Evolutionary conservation across 2,113 vertebrate species (phyloP).

Genomic region (Phyllostomus hastatus): DNA sequence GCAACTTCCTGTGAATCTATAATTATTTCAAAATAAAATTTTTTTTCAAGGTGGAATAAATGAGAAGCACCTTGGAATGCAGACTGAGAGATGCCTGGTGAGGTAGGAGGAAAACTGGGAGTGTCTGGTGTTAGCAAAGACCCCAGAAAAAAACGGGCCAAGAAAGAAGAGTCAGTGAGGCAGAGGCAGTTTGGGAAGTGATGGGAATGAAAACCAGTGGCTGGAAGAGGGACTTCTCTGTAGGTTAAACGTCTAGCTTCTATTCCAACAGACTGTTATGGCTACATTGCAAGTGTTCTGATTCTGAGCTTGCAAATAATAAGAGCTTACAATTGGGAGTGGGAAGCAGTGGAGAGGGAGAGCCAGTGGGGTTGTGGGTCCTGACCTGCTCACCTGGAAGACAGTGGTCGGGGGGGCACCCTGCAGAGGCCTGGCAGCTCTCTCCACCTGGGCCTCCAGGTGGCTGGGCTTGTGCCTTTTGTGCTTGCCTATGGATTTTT

Average conservation of each 20-base stretch:
- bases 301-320: neutral
- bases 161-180: neutral
- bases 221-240: neutral
- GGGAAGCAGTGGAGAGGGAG: neutral
- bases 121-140: neutral
- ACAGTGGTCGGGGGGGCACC: neutral
- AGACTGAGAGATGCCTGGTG: neutral
- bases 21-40: slow-evolving; percentile 27
- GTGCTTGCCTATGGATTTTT: neutral
- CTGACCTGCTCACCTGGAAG: neutral
- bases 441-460: neutral
- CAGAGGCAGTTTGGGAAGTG: neutral
- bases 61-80: neutral
- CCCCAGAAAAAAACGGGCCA: neutral
- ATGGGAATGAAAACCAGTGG: neutral
- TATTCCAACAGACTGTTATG: neutral
- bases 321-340: neutral
- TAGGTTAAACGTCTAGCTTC: neutral
- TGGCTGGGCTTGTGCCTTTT: neutral
- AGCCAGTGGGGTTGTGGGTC: neutral
- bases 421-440: neutral
- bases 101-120: neutral
- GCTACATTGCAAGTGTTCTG: neutral
- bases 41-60: neutral
- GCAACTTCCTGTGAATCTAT: neutral